A percentile compares a stretch with the other conserved stretches of the same genome.
phyloP scores from a whole-genome alignment of 2,113 vertebrate genomes.

The Spheniscus mendiculus region DNA sequence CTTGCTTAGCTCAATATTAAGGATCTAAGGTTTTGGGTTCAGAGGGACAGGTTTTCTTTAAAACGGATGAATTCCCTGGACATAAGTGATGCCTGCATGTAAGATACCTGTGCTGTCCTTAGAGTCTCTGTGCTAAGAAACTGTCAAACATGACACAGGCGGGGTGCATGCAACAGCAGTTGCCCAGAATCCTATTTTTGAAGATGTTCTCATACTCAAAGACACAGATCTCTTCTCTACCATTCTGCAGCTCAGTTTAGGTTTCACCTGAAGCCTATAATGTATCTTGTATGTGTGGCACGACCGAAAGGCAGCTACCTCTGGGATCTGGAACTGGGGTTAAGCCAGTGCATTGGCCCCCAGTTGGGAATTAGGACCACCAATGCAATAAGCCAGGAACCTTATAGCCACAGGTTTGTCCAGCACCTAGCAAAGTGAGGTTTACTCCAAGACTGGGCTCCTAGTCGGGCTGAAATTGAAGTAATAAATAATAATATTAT shows the following conservation, averaged over 20 bases:
- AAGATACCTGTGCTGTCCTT: neutral
- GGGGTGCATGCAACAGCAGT: neutral
- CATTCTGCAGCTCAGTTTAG: neutral
- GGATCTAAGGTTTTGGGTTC: neutral
- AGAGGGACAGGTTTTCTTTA: neutral
- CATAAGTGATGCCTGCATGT: neutral
- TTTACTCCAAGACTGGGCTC: neutral
- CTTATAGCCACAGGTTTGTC: neutral
- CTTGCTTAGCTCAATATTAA: neutral
- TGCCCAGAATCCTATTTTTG: neutral
- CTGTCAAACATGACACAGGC: neutral
- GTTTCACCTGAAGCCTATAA: neutral
- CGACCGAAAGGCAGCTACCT: neutral
- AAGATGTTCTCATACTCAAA: neutral
- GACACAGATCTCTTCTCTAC: neutral
- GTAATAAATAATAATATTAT: neutral
- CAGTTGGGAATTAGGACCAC: neutral
- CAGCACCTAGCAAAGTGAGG: neutral
- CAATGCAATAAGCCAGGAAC: neutral
- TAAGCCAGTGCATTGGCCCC: neutral
- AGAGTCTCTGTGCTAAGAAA: neutral
- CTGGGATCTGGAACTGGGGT: fast-evolving
- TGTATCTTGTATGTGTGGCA: fast-evolving
- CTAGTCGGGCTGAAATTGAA: neutral
- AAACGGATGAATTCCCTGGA: neutral